A percentile compares a stretch with the other conserved stretches of the same genome.
Evolutionary conservation across 2,113 vertebrate genomes (phyloP).

Genomic region (Lasiurus cinereus): DNA sequence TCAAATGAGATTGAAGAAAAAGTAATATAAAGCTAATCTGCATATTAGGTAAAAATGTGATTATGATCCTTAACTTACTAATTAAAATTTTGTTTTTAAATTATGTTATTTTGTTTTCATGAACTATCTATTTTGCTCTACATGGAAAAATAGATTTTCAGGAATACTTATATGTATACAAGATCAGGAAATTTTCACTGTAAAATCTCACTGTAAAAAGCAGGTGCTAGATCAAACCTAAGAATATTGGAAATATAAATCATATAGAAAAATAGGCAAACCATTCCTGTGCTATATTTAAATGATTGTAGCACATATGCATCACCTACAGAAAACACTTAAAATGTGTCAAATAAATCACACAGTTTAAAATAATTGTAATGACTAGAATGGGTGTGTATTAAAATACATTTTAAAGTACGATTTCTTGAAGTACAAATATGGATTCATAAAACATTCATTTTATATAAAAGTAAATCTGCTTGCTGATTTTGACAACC

Average conservation of each 20-base stretch:
- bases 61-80: neutral
- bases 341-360: neutral
- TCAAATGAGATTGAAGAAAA: neutral
- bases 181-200: neutral
- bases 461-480: conserved; percentile 18
- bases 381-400: neutral
- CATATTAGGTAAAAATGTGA: neutral
- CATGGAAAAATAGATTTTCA: neutral
- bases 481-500: conserved; percentile 25
- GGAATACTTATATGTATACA: neutral
- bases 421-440: conserved; percentile 20
- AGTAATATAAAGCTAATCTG: neutral
- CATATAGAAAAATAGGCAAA: neutral
- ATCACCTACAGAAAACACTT: neutral
- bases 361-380: neutral
- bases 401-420: conserved; percentile 10
- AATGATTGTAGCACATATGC: neutral
- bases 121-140: neutral
- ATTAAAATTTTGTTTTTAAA: neutral
- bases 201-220: conserved; percentile 40
- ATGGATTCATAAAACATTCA: conserved; percentile 22
- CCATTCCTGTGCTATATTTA: neutral
- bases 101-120: neutral
- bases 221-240: neutral
- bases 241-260: neutral